A percentile compares a stretch with the other conserved stretches of the same genome.
These are phyloP conservation scores for Bungarus multicinctus DNA, from an alignment of 2,113 vertebrate species.

Conservation along the genomic window DNA sequence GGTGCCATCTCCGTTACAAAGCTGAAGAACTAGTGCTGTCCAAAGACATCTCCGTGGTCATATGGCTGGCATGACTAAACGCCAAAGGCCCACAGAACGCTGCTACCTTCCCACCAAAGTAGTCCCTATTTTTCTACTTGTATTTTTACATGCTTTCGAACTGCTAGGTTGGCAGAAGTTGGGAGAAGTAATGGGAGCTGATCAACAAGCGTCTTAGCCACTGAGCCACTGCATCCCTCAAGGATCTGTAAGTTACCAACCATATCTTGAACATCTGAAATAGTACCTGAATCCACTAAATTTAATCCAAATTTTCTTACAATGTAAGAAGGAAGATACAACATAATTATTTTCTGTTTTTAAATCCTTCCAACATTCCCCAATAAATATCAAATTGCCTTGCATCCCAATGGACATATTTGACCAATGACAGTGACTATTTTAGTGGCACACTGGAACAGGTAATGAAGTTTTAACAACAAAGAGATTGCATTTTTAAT, in stretches of 20 bases:
- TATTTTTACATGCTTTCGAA: no score
- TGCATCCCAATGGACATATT: not conserved
- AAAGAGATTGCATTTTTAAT: not conserved
- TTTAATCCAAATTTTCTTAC: not conserved
- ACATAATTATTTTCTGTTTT: not conserved
- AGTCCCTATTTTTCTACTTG: no score
- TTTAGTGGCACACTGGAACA: not conserved
- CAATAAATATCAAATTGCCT: conserved; percentile 4
- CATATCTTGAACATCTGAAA: not conserved
- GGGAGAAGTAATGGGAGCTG: no score
- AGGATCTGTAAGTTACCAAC: not conserved
- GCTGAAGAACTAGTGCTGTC: no score
- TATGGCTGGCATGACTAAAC: no score
- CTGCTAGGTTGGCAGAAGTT: no score
- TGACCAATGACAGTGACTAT: not conserved
- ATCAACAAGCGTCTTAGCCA: no score
- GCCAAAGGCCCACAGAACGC: no score
- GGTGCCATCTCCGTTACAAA: no score
- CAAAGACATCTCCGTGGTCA: no score
- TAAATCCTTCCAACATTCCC: not conserved
- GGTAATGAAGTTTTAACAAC: not conserved
- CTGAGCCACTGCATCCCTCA: no score
- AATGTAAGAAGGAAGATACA: not conserved
- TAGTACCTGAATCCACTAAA: not conserved
- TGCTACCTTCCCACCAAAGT: no score